phyloP scores from a whole-genome alignment of 2,113 vertebrate species.

The Xiphophorus couchianus region DNA sequence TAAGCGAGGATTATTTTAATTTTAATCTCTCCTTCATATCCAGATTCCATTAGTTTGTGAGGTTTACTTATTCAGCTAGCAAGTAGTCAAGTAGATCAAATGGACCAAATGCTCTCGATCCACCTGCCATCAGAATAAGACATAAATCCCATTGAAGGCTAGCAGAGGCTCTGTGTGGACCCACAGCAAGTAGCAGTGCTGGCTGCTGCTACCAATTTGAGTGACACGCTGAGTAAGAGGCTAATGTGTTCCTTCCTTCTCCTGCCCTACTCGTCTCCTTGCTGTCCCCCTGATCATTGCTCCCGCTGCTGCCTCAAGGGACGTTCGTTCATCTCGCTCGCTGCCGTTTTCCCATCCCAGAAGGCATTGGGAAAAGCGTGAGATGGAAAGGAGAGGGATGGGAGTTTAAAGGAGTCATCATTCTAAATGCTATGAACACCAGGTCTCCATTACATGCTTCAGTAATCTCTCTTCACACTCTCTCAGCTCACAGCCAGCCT shows the following conservation, averaged over 20 bases:
- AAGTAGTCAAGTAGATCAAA: constrained; percentile 25
- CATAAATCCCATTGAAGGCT: constrained; percentile 44
- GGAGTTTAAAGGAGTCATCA: constrained; percentile 50
- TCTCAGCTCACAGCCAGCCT: constrained; percentile 40
- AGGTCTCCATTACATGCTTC: constrained; percentile 66
- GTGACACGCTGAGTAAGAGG: constrained; percentile 54
- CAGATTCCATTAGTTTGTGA: constrained; percentile 13
- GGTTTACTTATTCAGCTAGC: neutral
- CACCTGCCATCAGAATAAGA: constrained; percentile 29
- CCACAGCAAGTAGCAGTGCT: constrained; percentile 21
- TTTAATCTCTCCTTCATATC: constrained; percentile 3
- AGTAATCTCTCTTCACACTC: constrained; percentile 39
- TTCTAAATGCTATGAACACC: constrained; percentile 52
- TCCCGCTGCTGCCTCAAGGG: constrained; percentile 18
- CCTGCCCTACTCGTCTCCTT: constrained; percentile 34
- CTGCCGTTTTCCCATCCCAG: constrained; percentile 23
- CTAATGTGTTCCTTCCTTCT: constrained; percentile 59
- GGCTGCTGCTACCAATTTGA: constrained; percentile 48
- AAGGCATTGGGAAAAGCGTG: constrained; percentile 32
- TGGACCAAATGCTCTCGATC: constrained; percentile 26
- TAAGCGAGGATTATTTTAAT: neutral
- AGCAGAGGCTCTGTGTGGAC: constrained; percentile 20
- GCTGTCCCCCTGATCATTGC: constrained; percentile 24
- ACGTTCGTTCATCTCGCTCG: constrained; percentile 22
- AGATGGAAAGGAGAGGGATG: constrained; percentile 15